Percentiles rank a stretch among this genome's conserved stretches.
These are phyloP conservation scores for Podilymbus podiceps DNA, from an alignment of 2,113 vertebrate species.

Conservation along the genomic window DNA sequence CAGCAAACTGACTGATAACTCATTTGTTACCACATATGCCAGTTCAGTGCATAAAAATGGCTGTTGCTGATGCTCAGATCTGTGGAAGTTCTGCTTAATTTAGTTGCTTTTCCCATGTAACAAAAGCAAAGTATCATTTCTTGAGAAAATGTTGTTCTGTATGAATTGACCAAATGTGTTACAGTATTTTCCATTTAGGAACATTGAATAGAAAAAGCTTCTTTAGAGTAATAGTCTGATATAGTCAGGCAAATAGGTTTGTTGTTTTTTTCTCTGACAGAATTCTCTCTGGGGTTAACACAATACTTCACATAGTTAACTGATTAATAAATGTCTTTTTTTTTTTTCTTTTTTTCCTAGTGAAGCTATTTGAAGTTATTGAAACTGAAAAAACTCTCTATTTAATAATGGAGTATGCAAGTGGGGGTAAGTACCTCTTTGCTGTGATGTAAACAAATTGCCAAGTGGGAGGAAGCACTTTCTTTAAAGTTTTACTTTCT, in stretches of 20 bases:
- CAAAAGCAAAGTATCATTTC: neutral
- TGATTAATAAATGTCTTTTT: slow-evolving; percentile 6
- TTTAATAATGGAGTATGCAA: slow-evolving; percentile 97
- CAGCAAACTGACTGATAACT: neutral
- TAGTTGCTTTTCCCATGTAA: neutral
- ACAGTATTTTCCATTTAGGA: neutral
- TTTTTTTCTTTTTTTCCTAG: slow-evolving; percentile 67
- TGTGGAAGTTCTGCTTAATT: neutral
- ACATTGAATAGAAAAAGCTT: neutral
- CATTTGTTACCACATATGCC: neutral
- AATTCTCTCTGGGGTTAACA: neutral
- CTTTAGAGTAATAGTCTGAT: neutral
- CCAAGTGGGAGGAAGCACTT: neutral
- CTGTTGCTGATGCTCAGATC: neutral
- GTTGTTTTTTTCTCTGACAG: neutral
- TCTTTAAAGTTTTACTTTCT: neutral
- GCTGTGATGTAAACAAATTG: neutral
- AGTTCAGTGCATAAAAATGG: neutral
- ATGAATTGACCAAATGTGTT: neutral
- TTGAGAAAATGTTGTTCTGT: neutral
- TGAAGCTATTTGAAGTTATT: slow-evolving; percentile 96
- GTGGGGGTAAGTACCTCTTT: slow-evolving; percentile 86
- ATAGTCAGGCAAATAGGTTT: neutral
- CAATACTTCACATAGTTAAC: neutral
- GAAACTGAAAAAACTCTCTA: slow-evolving; percentile 97